Evolutionary conservation across 2,888 invertebrate genomes (phyloP).

Genomic region (Herminia tarsipennalis): DNA sequence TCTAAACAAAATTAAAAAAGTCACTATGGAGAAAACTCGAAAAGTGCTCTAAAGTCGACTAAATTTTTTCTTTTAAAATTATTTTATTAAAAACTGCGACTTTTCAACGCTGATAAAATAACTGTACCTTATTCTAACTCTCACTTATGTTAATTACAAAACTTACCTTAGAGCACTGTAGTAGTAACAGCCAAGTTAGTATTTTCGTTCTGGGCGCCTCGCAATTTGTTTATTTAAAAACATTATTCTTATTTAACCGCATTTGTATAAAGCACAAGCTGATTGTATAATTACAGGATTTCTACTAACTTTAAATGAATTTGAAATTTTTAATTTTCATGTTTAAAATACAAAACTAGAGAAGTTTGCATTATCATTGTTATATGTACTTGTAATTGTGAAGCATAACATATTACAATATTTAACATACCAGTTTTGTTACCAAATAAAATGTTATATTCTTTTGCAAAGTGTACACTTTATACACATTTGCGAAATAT

Average conservation of each 20-base stretch:
- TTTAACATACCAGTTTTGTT: neutral
- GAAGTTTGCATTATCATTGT: neutral
- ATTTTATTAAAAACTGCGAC: conserved; percentile 41
- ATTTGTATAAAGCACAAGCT: neutral
- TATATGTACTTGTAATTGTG: neutral
- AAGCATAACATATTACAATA: neutral
- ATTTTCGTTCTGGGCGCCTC: conserved; percentile 46
- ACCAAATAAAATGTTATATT: neutral
- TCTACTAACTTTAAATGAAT: neutral
- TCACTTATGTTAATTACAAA: conserved; percentile 76
- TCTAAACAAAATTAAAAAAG: conserved; percentile 51
- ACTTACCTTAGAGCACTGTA: conserved; percentile 67
- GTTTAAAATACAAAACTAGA: conserved; percentile 2
- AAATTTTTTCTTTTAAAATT: conserved; percentile 31
- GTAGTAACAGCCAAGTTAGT: conserved; percentile 61
- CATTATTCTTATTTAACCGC: neutral
- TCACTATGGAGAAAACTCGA: conserved; percentile 52
- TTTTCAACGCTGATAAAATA: conserved; percentile 49
- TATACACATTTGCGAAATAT: conserved; percentile 2
- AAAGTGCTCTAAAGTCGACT: conserved; percentile 59
- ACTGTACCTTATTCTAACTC: conserved; percentile 62
- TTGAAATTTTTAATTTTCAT: neutral
- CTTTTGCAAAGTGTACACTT: neutral
- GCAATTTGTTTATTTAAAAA: conserved; percentile 21
- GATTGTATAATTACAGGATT: conserved; percentile 1